phyloP scores from a whole-genome alignment of 2,113 vertebrate genomes.

The Heteronetta atricapilla region DNA sequence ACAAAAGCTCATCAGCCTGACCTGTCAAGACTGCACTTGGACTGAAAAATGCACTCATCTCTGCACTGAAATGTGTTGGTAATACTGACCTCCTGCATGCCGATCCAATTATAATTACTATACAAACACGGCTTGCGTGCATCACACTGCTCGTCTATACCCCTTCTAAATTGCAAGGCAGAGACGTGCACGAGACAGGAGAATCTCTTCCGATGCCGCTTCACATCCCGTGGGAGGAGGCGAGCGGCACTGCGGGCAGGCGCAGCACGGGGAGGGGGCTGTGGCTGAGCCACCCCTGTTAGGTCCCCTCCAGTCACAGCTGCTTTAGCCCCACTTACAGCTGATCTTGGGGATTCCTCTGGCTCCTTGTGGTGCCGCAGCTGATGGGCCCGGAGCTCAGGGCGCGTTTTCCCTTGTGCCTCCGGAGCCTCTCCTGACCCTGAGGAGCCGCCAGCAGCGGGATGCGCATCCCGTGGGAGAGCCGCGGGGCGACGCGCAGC shows the following conservation, averaged over 20 bases:
- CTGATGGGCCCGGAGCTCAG: not conserved
- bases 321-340: not conserved
- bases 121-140: rapidly evolving
- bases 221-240: not conserved
- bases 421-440: too few relatives aligned
- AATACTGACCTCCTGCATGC: not conserved
- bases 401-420: too few relatives aligned
- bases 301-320: not conserved
- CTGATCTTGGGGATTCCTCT: not conserved
- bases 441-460: not conserved
- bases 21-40: not conserved
- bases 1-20: not conserved
- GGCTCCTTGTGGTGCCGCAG: not conserved
- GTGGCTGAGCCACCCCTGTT: too few relatives aligned
- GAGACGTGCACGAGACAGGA: not conserved
- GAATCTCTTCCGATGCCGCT: too few relatives aligned
- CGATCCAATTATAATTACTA: not conserved
- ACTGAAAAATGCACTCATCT: not conserved
- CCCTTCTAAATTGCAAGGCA: not conserved
- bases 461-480: not conserved
- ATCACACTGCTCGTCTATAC: rapidly evolving
- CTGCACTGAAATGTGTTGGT: not conserved
- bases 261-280: not conserved
- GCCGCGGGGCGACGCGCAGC: rapidly evolving
- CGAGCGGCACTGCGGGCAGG: too few relatives aligned